Evolutionary conservation across 2,113 vertebrate species (phyloP).

Genomic region (Procapra przewalskii): DNA sequence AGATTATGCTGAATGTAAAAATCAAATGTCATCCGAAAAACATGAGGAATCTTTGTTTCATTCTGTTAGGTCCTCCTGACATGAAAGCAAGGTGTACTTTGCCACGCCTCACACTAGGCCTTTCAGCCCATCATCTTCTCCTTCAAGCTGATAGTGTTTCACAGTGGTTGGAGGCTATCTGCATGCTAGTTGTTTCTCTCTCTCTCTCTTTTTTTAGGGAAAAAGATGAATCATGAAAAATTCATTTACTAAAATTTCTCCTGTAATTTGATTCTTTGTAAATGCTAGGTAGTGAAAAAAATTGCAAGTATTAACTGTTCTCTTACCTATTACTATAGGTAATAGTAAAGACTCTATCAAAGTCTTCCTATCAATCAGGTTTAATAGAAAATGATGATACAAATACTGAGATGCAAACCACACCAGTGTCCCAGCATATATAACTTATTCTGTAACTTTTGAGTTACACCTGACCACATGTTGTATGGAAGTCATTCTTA

Average conservation of each 20-base stretch:
- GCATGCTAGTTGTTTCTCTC: not conserved
- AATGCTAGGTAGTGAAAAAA: not conserved
- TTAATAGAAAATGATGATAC: not conserved
- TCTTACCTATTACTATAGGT: not conserved
- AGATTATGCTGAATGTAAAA: constrained; percentile 73
- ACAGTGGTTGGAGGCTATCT: not conserved
- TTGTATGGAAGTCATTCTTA: not conserved
- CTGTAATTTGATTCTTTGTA: not conserved
- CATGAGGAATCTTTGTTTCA: not conserved
- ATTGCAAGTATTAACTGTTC: not conserved
- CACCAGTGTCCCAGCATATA: not conserved
- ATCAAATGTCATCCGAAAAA: constrained; percentile 47
- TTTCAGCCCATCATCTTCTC: not conserved
- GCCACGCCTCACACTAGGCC: not conserved
- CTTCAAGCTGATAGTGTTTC: not conserved
- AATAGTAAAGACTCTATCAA: not conserved
- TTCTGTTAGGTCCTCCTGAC: not conserved
- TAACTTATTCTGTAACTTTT: constrained; percentile 18
- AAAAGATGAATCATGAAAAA: constrained; percentile 21
- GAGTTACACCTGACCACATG: not conserved
- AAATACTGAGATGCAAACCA: not conserved
- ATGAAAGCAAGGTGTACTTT: not conserved
- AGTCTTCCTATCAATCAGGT: not conserved
- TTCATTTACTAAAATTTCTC: not conserved
- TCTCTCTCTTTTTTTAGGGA: not conserved